Conservation (phyloP, 2,888 invertebrate species). For the Drosophila algonquin region DNA sequence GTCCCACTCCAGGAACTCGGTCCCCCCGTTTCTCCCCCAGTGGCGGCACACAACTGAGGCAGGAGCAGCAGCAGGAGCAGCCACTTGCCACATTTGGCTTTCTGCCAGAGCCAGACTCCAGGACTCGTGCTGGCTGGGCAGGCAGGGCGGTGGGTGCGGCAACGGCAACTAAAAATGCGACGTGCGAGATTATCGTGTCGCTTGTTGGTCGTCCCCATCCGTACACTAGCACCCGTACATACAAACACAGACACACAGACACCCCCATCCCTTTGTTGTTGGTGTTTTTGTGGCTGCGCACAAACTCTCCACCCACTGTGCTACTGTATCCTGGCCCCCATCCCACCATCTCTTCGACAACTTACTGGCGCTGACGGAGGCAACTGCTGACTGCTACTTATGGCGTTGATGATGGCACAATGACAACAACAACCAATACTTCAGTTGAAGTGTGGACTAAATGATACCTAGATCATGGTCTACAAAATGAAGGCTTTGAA, state of each 20-base stretch:
- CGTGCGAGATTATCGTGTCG: constrained; percentile 81
- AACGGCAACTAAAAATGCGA: constrained; percentile 78
- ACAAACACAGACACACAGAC: constrained; percentile 18
- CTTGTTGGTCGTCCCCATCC: constrained; percentile 70
- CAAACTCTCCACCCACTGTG: constrained; percentile 16
- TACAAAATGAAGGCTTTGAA: background rate
- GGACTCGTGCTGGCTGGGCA: constrained; percentile 35
- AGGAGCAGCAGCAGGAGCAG: constrained; percentile 54
- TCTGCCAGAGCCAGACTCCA: constrained; percentile 66
- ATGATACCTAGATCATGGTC: background rate
- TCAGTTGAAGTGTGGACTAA: background rate
- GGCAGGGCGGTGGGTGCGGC: constrained; percentile 47
- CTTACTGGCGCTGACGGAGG: constrained; percentile 59
- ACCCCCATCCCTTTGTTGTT: constrained; percentile 56
- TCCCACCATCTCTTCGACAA: constrained; percentile 43
- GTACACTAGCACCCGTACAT: constrained; percentile 38
- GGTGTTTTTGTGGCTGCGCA: constrained; percentile 66
- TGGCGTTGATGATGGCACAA: constrained; percentile 77
- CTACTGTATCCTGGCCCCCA: constrained; percentile 1
- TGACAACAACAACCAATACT: constrained; percentile 61
- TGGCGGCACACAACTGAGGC: constrained; percentile 8
- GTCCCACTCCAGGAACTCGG: constrained; percentile 13
- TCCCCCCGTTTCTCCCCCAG: constrained; percentile 6
- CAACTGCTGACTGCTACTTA: constrained; percentile 68
- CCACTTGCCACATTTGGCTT: constrained; percentile 78